Percentiles rank a stretch among this genome's conserved stretches.
phyloP scores from a whole-genome alignment of 2,888 invertebrate genomes.

The Buathra laborator region DNA sequence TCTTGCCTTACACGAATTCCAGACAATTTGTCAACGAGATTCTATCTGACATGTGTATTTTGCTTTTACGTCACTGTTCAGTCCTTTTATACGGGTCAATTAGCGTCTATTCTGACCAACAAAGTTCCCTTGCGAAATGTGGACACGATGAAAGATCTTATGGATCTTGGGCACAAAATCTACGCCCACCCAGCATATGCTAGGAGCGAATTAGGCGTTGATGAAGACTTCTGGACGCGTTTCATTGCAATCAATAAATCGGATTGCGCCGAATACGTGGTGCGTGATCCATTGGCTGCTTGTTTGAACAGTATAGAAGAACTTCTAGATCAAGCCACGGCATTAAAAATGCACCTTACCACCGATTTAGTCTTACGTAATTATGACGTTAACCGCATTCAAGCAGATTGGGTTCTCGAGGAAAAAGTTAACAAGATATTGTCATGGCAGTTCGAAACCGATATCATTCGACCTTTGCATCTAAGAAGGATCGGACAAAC shows the following conservation, averaged over 20 bases:
- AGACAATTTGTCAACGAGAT: background rate
- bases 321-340: background rate
- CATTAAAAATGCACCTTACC: background rate
- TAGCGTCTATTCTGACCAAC: background rate
- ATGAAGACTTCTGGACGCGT: background rate
- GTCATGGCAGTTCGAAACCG: background rate
- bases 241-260: background rate
- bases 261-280: background rate
- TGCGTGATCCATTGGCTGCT: background rate
- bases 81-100: background rate
- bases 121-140: background rate
- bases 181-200: background rate
- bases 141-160: background rate
- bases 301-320: background rate
- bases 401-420: background rate
- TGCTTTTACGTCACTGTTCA: background rate
- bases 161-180: background rate
- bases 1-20: background rate
- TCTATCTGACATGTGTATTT: background rate
- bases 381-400: background rate
- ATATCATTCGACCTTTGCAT: background rate
- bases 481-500: background rate
- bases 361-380: background rate
- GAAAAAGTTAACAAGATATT: too few species aligned
- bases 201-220: background rate